Evolutionary conservation across 2,113 vertebrate genomes (phyloP), one percentile per base, ranked within the genome.

Genomic region (Thamnaconus septentrionalis): DNA sequence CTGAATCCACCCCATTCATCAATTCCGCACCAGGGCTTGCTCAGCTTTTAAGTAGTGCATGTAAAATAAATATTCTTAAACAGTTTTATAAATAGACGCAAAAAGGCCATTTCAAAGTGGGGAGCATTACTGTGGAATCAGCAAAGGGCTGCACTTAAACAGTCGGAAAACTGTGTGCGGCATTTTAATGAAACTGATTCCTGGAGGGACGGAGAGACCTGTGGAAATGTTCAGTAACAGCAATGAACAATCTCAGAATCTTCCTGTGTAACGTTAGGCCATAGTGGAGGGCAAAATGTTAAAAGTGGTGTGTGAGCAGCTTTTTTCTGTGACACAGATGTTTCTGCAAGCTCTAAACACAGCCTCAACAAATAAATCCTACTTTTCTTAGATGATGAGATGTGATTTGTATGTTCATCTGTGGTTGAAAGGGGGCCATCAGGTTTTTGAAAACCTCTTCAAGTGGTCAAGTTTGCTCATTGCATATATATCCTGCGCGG

Each of bases 1-100:
- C 76, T 87, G 81, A 87, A 87, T 87, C 75, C 9, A 57, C 75
- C 66, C 74, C 70, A 85, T 86, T 88, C 78, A 85, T 76, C 47
- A 48, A 48, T 48, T 56, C 6, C 43, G 54, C 63, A 62, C 62
- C 44, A 46, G 61, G 43, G 79, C 76, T 66, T 75, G 71, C 54
- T 9, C 51, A 69, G 45, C 46, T 53, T 69, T 80, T 8, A 73
- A 78, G 64, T 67, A 66, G 78, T 44, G 58, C 66, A 42, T 66
- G 65, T 65, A 46, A 79, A 76, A 41, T 46, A 67, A 75, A 83
- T 65, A 58, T 56, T 51, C 41, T 44, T 7, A 53, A 52, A 61
- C 7, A 11, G 43, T 53, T 73, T 59, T 44, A 57, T 43, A 61
- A 64, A 64, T 57, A 57, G 51, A 41, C 9, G 67, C 42, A 43